These are phyloP conservation scores for Apodemia hepburni DNA, from an alignment of 2,888 invertebrate species.

Conservation along the genomic window DNA sequence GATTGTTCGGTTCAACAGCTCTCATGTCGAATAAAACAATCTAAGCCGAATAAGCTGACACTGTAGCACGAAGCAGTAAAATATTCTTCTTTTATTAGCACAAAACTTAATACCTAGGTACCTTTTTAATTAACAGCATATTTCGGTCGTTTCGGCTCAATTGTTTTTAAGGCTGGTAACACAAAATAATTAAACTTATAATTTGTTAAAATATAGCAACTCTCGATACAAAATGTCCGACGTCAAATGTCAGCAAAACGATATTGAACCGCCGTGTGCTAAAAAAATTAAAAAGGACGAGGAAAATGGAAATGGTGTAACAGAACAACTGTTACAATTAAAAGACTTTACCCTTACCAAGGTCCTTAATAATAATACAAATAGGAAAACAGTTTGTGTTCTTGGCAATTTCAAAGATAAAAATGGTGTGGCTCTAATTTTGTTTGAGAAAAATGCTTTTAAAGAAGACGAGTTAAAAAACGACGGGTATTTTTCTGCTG, in stretches of 20 bases:
- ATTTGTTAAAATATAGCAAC: conserved; percentile 40
- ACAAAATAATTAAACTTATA: not conserved
- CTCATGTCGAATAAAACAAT: too few species aligned
- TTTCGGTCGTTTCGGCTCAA: not conserved
- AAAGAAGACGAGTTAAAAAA: conserved; percentile 80
- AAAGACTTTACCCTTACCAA: conserved; percentile 84
- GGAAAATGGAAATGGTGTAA: conserved; percentile 56
- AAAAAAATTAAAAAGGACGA: conserved; percentile 67
- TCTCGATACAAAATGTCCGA: conserved; percentile 65
- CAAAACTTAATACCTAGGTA: too few species aligned
- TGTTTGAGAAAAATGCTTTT: conserved; percentile 92
- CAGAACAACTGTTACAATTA: conserved; percentile 65
- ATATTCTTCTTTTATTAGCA: too few species aligned
- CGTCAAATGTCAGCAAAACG: conserved; percentile 55
- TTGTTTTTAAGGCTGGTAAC: not conserved
- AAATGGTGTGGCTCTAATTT: conserved; percentile 84
- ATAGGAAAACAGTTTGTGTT: conserved; percentile 85
- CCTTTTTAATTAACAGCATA: too few species aligned
- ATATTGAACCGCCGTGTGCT: conserved; percentile 46
- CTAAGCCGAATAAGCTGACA: too few species aligned
- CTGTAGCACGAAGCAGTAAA: too few species aligned
- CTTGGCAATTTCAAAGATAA: conserved; percentile 84
- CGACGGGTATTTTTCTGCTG: conserved; percentile 81
- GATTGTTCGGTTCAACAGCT: too few species aligned
- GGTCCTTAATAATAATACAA: conserved; percentile 86